phyloP scores from a whole-genome alignment of 2,113 vertebrate genomes.

The Thymallus thymallus region DNA sequence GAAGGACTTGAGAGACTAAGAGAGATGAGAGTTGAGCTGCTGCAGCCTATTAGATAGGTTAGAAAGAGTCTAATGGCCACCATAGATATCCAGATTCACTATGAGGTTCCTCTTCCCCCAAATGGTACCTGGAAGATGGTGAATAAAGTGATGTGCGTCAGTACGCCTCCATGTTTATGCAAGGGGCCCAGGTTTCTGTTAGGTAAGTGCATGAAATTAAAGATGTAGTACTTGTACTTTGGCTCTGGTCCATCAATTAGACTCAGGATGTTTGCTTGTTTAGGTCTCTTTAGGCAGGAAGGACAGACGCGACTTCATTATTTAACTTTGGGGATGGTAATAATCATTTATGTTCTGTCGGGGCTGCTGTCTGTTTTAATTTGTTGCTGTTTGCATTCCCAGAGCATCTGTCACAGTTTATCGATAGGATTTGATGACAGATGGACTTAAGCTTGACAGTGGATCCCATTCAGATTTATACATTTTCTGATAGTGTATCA shows the following conservation, averaged over 20 bases:
- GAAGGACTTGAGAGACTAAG: constrained; percentile 19
- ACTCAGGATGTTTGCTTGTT: neutral
- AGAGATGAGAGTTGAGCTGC: constrained; percentile 21
- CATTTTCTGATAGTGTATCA: constrained; percentile 44
- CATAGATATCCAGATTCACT: constrained; percentile 18
- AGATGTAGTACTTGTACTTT: neutral
- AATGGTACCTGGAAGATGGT: constrained; percentile 34
- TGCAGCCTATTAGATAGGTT: constrained; percentile 21
- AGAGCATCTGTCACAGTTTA: constrained; percentile 50
- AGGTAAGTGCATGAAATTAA: constrained; percentile 11
- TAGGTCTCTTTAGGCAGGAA: neutral
- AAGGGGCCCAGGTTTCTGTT: constrained; percentile 16
- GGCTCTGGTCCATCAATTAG: constrained; percentile 36
- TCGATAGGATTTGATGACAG: constrained; percentile 46
- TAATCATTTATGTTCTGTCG: constrained; percentile 45
- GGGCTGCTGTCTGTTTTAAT: constrained; percentile 18
- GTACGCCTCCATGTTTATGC: constrained; percentile 45
- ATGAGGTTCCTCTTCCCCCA: constrained; percentile 36
- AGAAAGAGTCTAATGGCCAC: constrained; percentile 49
- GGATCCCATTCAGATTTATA: constrained; percentile 32
- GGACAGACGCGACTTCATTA: constrained; percentile 22
- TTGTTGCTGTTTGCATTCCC: constrained; percentile 41
- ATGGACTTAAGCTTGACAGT: constrained; percentile 45
- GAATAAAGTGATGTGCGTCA: constrained; percentile 32
- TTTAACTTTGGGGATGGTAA: constrained; percentile 1